Evolutionary conservation across 2,797 vertebrate genomes (phyloP).

Genomic region (Brotula barbata): DNA sequence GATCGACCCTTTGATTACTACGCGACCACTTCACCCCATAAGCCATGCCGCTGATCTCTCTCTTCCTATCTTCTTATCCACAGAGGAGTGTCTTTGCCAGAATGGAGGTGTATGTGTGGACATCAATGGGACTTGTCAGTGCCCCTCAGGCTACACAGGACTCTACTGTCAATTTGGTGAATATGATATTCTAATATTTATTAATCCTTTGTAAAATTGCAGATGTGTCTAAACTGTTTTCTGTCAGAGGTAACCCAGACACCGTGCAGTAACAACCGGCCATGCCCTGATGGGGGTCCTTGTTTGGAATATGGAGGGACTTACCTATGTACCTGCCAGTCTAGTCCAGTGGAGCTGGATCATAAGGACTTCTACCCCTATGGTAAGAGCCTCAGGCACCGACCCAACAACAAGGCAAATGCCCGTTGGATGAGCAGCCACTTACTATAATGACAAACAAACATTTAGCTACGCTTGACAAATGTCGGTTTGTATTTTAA

Average conservation of each 20-base stretch:
- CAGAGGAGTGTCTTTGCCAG: slow-evolving; percentile 87
- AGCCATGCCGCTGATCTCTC: too few relatives aligned
- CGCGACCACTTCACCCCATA: too few relatives aligned
- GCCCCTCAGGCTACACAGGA: slow-evolving; percentile 81
- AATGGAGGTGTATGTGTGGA: slow-evolving; percentile 90
- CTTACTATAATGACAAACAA: slow-evolving; percentile 55
- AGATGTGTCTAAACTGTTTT: slow-evolving; percentile 10
- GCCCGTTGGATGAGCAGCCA: slow-evolving; percentile 24
- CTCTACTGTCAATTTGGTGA: slow-evolving; percentile 95
- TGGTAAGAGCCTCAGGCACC: slow-evolving; percentile 79
- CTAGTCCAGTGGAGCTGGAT: slow-evolving; percentile 72
- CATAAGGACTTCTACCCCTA: slow-evolving; percentile 78
- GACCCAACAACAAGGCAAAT: slow-evolving; percentile 29
- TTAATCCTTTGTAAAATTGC: background rate
- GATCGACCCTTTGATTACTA: too few relatives aligned
- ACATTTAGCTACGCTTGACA: slow-evolving; percentile 35
- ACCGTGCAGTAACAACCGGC: slow-evolving; percentile 89
- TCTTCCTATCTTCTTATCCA: slow-evolving; percentile 45
- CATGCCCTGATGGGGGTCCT: slow-evolving; percentile 91
- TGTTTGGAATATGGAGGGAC: slow-evolving; percentile 93
- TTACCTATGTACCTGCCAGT: slow-evolving; percentile 95
- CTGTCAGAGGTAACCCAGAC: slow-evolving; percentile 90
- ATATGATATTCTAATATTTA: slow-evolving; percentile 58
- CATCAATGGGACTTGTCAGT: slow-evolving; percentile 82
- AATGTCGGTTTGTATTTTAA: slow-evolving; percentile 31